Percentiles rank a stretch among this genome's conserved stretches.
These are phyloP conservation scores for Pristionchus maxplancki DNA, from an alignment of 2,888 invertebrate species.

Conservation along the genomic window DNA sequence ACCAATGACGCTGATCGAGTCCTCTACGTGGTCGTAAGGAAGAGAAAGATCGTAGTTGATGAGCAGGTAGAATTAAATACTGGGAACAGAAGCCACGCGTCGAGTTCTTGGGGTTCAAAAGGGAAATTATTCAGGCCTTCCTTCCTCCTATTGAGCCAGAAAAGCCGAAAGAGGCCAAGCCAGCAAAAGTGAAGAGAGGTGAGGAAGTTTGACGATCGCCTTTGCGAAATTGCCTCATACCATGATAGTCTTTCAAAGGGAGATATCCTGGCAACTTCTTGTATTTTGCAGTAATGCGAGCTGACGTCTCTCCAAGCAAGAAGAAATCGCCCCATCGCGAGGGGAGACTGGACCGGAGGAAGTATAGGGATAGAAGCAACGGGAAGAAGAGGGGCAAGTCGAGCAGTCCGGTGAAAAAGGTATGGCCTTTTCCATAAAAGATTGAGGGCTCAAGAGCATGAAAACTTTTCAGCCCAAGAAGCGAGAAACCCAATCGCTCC, in stretches of 20 bases:
- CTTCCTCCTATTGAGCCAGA: background rate
- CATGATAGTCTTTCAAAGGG: no score
- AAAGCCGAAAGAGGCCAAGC: background rate
- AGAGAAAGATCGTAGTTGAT: background rate
- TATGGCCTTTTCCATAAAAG: background rate
- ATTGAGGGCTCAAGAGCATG: no score
- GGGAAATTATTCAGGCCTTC: background rate
- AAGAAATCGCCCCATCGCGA: background rate
- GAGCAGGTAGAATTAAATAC: background rate
- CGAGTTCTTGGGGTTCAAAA: background rate
- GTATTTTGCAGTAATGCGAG: slow-evolving; percentile 25
- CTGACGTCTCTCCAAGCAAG: background rate
- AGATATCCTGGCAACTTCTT: no score
- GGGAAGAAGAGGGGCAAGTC: slow-evolving; percentile 22
- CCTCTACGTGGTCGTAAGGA: slow-evolving; percentile 6
- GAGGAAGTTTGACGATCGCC: no score
- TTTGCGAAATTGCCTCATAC: no score
- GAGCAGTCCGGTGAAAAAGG: slow-evolving; percentile 8
- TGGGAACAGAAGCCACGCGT: no score
- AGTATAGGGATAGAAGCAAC: background rate
- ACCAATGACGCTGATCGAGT: slow-evolving; percentile 15
- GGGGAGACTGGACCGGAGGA: background rate
- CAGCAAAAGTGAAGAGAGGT: background rate
- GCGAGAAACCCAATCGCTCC: background rate
- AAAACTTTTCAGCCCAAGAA: background rate